These are phyloP conservation scores for Platysteira castanea DNA, from an alignment of 2,113 vertebrate species.

Conservation along the genomic window DNA sequence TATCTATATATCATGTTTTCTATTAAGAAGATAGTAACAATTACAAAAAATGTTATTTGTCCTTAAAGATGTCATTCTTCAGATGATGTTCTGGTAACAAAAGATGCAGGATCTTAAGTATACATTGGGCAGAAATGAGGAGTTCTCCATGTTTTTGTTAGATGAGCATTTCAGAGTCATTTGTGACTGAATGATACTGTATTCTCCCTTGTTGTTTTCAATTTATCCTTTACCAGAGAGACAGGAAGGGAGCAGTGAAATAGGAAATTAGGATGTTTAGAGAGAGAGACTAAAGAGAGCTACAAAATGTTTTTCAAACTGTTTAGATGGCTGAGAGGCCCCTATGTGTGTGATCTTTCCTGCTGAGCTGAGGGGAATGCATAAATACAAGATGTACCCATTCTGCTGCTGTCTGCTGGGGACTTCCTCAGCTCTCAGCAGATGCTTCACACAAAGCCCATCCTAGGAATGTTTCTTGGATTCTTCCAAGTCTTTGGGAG, in stretches of 20 bases:
- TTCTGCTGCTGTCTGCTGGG: neutral
- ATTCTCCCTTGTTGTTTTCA: neutral
- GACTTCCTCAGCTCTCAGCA: neutral
- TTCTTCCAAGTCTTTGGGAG: neutral
- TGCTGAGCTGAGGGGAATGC: neutral
- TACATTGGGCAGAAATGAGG: slow-evolving; percentile 1
- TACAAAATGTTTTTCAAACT: slow-evolving; percentile 16
- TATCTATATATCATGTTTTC: neutral
- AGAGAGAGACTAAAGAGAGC: slow-evolving; percentile 10
- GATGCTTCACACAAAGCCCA: neutral
- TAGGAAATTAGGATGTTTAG: slow-evolving; percentile 47
- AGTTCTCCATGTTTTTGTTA: neutral
- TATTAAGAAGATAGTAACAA: neutral
- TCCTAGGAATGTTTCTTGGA: neutral
- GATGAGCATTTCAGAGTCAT: neutral
- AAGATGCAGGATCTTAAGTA: neutral
- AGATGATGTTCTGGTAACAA: neutral
- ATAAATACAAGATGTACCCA: neutral
- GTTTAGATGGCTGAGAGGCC: slow-evolving; percentile 25
- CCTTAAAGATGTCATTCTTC: neutral
- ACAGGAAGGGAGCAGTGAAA: slow-evolving; percentile 27
- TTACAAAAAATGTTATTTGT: neutral
- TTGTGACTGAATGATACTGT: neutral
- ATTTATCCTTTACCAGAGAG: slow-evolving; percentile 19
- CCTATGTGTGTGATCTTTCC: neutral